These are phyloP conservation scores for Aplysina aerophoba DNA, from an alignment of 37 sponge, comb jelly and placozoan genomes.

Conservation along the genomic window DNA sequence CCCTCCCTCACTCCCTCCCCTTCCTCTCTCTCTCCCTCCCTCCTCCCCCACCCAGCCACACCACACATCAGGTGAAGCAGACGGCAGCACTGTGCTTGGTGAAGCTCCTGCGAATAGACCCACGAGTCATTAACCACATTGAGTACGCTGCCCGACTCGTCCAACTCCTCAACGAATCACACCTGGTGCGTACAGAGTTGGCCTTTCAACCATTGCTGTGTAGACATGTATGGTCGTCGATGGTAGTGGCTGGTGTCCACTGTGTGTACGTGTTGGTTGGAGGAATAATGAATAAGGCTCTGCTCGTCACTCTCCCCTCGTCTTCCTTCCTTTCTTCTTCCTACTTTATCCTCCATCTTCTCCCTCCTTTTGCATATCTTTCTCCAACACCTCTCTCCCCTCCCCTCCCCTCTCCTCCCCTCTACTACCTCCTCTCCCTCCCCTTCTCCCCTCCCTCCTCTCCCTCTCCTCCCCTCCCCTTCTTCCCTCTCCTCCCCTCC, in stretches of 20 bases:
- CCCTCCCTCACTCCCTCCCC: neutral
- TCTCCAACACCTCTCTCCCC: no score
- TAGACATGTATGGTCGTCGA: no score
- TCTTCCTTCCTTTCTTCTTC: no score
- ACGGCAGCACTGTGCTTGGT: constrained; percentile 90
- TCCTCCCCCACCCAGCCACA: constrained; percentile 43
- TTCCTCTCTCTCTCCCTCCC: neutral
- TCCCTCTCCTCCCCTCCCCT: neutral
- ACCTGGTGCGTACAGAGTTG: constrained; percentile 60
- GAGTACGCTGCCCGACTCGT: constrained; percentile 68
- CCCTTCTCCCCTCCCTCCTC: neutral
- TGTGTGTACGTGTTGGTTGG: no score
- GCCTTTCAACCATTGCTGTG: no score
- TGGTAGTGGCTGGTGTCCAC: no score
- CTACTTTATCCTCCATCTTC: no score
- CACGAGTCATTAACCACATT: constrained; percentile 61
- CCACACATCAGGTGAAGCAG: constrained; percentile 83
- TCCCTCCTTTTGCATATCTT: no score
- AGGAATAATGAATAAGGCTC: no score
- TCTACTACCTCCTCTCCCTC: constrained; percentile 16
- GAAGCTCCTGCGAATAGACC: constrained; percentile 69
- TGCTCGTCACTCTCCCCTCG: no score
- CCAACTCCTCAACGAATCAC: constrained; percentile 83
- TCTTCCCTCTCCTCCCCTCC: neutral
- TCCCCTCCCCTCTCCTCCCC: neutral